Percentiles rank a stretch among this genome's conserved stretches.
phyloP scores from a whole-genome alignment of 2,888 invertebrate species.

The Torymus aiolomorphi region DNA sequence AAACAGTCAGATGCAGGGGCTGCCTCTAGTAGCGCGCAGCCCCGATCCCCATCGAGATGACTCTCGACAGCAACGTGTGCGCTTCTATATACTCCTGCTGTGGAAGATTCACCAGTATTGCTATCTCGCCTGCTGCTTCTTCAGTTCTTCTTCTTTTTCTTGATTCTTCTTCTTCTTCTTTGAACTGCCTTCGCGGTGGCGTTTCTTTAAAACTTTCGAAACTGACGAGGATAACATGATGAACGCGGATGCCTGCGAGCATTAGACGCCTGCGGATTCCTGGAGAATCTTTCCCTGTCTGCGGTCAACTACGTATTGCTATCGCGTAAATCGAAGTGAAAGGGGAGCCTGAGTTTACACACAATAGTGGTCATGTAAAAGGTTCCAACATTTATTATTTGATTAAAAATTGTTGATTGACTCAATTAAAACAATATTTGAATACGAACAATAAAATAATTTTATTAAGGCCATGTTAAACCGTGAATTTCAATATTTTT shows the following conservation, averaged over 20 bases:
- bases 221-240: constrained; percentile 42
- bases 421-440: no score
- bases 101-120: constrained; percentile 1
- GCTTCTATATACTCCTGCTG: background rate
- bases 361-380: no score
- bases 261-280: background rate
- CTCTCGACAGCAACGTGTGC: constrained; percentile 66
- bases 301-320: no score
- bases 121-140: background rate
- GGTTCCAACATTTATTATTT: no score
- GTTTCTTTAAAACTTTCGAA: constrained; percentile 13
- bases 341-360: no score
- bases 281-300: background rate
- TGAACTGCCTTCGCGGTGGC: background rate
- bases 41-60: constrained; percentile 67
- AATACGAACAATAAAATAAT: no score
- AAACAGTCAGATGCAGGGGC: constrained; percentile 72
- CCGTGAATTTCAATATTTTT: no score
- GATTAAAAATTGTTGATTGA: no score
- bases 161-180: constrained; percentile 18
- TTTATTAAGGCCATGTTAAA: no score
- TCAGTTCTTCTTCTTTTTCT: constrained; percentile 13
- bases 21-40: background rate
- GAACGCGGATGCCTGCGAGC: constrained; percentile 29
- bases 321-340: no score